phyloP scores from a whole-genome alignment of 1,140 invertebrate genomes.

The Chironomus tepperi region DNA sequence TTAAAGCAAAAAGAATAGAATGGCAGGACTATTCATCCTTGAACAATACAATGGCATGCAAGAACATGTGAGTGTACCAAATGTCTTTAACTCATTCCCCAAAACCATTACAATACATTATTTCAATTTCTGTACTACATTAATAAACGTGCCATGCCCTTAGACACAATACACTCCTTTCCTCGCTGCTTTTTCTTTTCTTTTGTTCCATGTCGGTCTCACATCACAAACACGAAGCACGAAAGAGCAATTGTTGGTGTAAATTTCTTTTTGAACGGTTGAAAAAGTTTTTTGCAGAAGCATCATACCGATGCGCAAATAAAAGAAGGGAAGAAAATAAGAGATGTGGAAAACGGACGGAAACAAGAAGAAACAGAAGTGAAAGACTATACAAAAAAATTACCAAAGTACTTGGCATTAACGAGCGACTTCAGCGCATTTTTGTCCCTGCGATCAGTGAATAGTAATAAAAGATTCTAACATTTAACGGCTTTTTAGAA shows the following conservation, averaged over 20 bases:
- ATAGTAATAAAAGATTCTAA: no score
- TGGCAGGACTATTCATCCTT: no score
- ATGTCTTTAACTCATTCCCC: background rate
- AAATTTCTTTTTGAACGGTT: constrained; percentile 9
- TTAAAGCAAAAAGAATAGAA: no score
- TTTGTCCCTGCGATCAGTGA: no score
- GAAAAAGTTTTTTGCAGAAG: constrained; percentile 10
- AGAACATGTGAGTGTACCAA: background rate
- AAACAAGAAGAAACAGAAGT: no score
- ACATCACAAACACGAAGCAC: background rate
- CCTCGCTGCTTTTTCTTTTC: background rate
- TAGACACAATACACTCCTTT: background rate
- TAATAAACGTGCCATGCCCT: background rate
- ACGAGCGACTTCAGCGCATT: no score
- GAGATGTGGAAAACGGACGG: constrained; percentile 6
- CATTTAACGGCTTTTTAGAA: no score
- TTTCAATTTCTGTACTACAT: background rate
- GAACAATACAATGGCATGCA: background rate
- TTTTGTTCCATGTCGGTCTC: background rate
- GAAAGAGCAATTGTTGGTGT: constrained; percentile 12
- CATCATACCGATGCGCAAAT: background rate
- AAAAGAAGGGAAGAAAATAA: background rate
- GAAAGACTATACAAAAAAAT: no score
- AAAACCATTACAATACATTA: no score
- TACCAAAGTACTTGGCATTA: no score